Conservation (phyloP, 2,797 vertebrate species). For the Cyclopterus lumpus region DNA sequence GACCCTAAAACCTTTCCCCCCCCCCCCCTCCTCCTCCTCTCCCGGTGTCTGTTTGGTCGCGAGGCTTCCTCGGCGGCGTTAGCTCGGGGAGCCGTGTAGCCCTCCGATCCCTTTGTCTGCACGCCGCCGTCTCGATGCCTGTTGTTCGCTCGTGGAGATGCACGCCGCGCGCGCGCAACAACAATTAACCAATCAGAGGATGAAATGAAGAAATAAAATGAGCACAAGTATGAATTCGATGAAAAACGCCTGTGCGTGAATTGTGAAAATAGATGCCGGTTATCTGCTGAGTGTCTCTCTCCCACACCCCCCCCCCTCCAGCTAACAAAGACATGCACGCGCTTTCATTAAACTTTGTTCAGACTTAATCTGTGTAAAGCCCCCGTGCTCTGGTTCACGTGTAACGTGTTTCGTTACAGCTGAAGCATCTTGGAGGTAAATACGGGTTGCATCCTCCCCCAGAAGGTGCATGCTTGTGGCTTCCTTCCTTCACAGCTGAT, state of each 20-base stretch:
- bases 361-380: background rate
- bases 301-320: background rate
- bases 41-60: background rate
- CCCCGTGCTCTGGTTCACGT: background rate
- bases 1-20: too few relatives aligned
- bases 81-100: constrained; percentile 62
- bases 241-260: background rate
- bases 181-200: background rate
- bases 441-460: background rate
- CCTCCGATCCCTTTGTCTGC: constrained; percentile 78
- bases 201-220: too few relatives aligned
- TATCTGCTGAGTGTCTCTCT: background rate
- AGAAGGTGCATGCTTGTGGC: constrained; percentile 2
- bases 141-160: constrained; percentile 61
- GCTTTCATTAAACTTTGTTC: constrained; percentile 55
- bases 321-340: constrained; percentile 39
- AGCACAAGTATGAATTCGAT: too few relatives aligned
- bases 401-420: background rate
- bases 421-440: constrained; percentile 9
- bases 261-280: background rate
- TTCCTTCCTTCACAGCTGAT: constrained; percentile 17
- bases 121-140: constrained; percentile 66
- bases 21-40: background rate
- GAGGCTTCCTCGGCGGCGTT: constrained; percentile 49
- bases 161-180: constrained; percentile 24